Base-by-base conservation (phyloP, 2,797 vertebrate genomes). In the Adrianichthys oophorus region DNA sequence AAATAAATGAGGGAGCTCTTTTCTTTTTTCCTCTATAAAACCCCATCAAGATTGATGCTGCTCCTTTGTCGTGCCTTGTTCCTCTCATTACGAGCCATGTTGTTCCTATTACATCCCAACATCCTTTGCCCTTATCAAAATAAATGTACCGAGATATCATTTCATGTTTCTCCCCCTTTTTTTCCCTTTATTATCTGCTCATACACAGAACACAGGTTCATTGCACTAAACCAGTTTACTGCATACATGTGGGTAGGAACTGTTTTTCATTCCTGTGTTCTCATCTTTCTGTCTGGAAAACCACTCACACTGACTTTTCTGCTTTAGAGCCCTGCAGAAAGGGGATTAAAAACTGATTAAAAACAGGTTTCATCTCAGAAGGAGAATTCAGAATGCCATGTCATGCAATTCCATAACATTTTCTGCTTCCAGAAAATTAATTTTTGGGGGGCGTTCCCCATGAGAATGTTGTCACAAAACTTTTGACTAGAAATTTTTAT, bases 1-100 rank as follows among this genome's bases (percentile, higher is more conserved):
- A 91, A 90, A 90, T 90, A 91, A 89, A 90, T 65, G 65, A 87
- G 80, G 78, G 68, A 84, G 82, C 85, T 59, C 82, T 79, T 81
- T 87, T 87, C 87, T 77, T 82, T 74, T 64, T 74, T 53, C 63
- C 68, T 85, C 85, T 80, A 89, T 89, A 87, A 90, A 89, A 89
- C 76, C 72, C 85, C 81, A 87, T 85, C 77, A 85, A 79, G 86
- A 87, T 85, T 80, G 89, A 89, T 87, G 85, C 70, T 86, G 85
- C 86, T 82, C 82, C 83, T 82, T 74, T 85, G 75, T 72, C 79
- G 59, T 70, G 72, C 72, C 70, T 56, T 75, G 80, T 73, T 88
- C 82, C 80, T 79, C 73, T 90, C 85, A 87, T 90, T 90, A 90
- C 82, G 80, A 83, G 65, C 77, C 87, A 89, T 84, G 74, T 85